These are phyloP conservation scores for Holocentrus rufus DNA, from an alignment of 2,797 vertebrate genomes.

Conservation along the genomic window DNA sequence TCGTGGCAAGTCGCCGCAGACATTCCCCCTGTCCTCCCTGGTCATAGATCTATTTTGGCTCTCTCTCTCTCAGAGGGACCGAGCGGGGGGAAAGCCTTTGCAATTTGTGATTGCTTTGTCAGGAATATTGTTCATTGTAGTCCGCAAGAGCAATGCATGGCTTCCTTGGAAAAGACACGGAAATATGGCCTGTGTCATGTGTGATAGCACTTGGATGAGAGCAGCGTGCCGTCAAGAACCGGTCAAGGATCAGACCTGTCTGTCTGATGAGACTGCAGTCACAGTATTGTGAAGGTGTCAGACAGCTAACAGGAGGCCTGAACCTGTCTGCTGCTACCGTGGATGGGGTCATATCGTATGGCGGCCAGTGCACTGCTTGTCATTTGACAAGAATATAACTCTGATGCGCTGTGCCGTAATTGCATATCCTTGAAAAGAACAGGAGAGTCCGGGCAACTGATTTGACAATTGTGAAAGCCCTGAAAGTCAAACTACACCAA, in stretches of 20 bases:
- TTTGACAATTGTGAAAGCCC: slow-evolving; percentile 42
- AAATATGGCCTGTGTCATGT: slow-evolving; percentile 21
- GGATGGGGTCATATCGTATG: slow-evolving; percentile 31
- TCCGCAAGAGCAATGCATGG: not conserved
- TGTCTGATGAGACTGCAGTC: slow-evolving; percentile 18
- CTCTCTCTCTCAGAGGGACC: slow-evolving; percentile 8
- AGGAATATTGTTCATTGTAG: not conserved
- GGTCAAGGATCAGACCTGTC: slow-evolving; percentile 27
- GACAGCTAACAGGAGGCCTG: slow-evolving; percentile 23
- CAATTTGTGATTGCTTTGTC: slow-evolving; percentile 13
- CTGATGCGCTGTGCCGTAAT: slow-evolving; percentile 42
- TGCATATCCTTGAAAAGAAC: slow-evolving; percentile 28
- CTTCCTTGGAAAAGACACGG: slow-evolving; percentile 13
- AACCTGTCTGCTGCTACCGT: slow-evolving; percentile 23
- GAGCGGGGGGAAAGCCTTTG: not conserved
- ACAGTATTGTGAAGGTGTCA: slow-evolving; percentile 41
- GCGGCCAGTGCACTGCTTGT: slow-evolving; percentile 1
- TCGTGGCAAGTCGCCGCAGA: slow-evolving; percentile 1
- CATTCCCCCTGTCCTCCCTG: slow-evolving; percentile 25
- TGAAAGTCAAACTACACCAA: slow-evolving; percentile 24
- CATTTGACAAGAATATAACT: slow-evolving; percentile 33
- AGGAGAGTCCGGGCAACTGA: slow-evolving; percentile 13
- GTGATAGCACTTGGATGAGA: slow-evolving; percentile 7
- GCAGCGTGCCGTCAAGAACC: slow-evolving; percentile 2
- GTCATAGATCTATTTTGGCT: slow-evolving; percentile 24